Conservation (phyloP, 2,797 vertebrate genomes). For the Pteropus rufus region DNA sequence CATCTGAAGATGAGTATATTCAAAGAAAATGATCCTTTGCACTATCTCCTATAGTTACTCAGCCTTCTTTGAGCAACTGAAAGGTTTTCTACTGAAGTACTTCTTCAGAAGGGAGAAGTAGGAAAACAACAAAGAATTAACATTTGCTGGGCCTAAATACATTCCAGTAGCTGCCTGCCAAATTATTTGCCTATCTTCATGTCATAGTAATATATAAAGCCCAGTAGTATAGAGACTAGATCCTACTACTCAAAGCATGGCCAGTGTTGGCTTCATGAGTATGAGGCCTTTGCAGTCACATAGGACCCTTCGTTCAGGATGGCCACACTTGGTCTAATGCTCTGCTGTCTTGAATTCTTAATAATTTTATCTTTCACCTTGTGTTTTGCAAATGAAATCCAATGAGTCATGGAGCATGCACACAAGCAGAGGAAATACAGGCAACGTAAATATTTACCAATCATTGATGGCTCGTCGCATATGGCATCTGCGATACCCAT, state of each 20-base stretch:
- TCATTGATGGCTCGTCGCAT: neutral
- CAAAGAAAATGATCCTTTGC: neutral
- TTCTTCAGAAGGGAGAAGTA: neutral
- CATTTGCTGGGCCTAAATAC: neutral
- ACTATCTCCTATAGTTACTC: neutral
- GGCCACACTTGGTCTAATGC: neutral
- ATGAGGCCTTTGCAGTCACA: neutral
- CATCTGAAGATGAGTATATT: neutral
- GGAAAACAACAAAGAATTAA: conserved; percentile 13
- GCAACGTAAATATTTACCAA: neutral
- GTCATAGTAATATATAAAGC: neutral
- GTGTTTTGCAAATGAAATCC: neutral
- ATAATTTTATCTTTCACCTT: conserved; percentile 2
- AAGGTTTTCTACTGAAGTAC: neutral
- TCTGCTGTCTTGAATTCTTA: neutral
- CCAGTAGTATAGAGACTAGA: neutral
- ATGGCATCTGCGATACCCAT: neutral
- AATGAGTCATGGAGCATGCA: neutral
- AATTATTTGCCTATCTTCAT: neutral
- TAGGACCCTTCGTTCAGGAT: neutral
- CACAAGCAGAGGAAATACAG: neutral
- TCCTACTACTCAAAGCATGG: neutral
- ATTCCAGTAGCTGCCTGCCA: neutral
- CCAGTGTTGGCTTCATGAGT: neutral
- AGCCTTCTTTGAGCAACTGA: neutral